Evolutionary conservation across 2,113 vertebrate species (phyloP).

Genomic region (Tychaedon coryphoeus): DNA sequence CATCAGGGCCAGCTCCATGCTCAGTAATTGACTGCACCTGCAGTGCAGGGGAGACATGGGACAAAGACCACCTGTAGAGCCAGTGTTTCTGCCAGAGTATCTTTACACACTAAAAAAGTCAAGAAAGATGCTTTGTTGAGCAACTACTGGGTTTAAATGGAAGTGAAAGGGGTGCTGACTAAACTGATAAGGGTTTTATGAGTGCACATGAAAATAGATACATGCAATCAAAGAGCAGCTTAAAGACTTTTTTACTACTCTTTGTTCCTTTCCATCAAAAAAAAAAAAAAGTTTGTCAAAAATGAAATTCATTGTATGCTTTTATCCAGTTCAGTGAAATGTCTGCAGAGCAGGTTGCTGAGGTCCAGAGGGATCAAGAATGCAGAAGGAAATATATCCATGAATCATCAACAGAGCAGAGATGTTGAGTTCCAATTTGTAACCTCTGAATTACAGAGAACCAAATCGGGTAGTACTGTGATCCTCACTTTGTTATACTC

Average conservation of each 20-base stretch:
- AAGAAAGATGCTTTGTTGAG: not conserved
- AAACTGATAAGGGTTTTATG: not conserved
- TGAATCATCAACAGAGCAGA: not conserved
- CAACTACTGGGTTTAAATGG: not conserved
- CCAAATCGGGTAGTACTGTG: not conserved
- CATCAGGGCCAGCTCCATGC: rapidly evolving
- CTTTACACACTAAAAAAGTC: not conserved
- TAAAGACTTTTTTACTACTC: not conserved
- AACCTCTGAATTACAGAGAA: not conserved
- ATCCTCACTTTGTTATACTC: not conserved
- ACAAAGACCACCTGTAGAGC: not conserved
- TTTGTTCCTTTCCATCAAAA: not conserved
- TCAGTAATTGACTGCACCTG: not conserved
- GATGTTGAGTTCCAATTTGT: not conserved
- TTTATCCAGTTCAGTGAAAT: not conserved
- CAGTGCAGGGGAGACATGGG: not conserved
- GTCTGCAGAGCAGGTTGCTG: not conserved
- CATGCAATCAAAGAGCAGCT: not conserved
- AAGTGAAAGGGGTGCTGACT: not conserved
- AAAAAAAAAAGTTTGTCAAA: not conserved
- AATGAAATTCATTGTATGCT: rapidly evolving
- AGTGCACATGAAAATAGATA: not conserved
- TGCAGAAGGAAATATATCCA: not conserved
- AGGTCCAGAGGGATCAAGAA: not conserved
- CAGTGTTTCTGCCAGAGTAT: not conserved